phyloP scores from a whole-genome alignment of 2,797 vertebrate species.

The Callimico goeldii region DNA sequence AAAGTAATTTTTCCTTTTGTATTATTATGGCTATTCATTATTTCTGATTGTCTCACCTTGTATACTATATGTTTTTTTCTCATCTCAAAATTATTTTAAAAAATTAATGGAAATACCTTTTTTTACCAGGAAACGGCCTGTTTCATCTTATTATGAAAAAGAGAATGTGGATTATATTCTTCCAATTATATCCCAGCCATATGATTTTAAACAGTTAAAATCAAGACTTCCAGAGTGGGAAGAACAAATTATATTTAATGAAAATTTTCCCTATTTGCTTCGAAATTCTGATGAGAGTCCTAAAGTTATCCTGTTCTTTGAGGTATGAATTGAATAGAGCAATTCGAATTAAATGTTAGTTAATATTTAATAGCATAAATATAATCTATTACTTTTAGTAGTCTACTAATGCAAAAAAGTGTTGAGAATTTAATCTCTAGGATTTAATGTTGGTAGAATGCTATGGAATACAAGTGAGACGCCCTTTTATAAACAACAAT shows the following conservation, averaged over 20 bases:
- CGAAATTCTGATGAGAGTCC: conserved; percentile 88
- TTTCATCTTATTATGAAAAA: conserved; percentile 93
- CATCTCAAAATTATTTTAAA: neutral
- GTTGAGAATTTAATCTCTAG: neutral
- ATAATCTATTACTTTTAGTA: neutral
- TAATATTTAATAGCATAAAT: neutral
- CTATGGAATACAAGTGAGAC: neutral
- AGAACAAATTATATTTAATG: conserved; percentile 97
- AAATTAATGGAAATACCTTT: conserved; percentile 62
- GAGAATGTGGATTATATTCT: conserved; percentile 91
- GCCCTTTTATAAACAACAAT: neutral
- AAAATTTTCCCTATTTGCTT: conserved; percentile 92
- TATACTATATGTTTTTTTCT: neutral
- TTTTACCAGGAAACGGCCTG: conserved; percentile 88
- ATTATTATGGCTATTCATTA: neutral
- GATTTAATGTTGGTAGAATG: neutral
- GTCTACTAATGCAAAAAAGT: neutral
- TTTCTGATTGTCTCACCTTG: neutral
- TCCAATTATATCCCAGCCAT: conserved; percentile 95
- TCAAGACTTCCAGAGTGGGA: conserved; percentile 95
- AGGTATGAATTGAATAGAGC: conserved; percentile 86
- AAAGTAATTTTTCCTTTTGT: conserved; percentile 27
- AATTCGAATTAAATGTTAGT: conserved; percentile 39
- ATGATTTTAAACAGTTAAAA: conserved; percentile 94
- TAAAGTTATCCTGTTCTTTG: conserved; percentile 93